Evolutionary conservation across 2,888 invertebrate species (phyloP).

Genomic region (Scrobipalpa atriplicella): DNA sequence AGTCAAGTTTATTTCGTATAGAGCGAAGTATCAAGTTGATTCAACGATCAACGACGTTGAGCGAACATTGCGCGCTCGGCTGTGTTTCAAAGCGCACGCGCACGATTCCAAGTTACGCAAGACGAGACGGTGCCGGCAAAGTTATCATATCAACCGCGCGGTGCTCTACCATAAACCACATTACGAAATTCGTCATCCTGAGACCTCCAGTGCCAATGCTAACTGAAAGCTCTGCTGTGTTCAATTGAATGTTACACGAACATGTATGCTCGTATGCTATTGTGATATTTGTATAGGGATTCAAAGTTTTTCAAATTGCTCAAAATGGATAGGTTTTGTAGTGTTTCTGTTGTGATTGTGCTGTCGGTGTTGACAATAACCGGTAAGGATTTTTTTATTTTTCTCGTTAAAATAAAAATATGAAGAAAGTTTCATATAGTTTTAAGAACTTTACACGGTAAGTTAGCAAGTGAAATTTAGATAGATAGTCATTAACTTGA

Average conservation of each 20-base stretch:
- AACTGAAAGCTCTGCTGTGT: conserved; percentile 54
- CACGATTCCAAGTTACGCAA: conserved; percentile 52
- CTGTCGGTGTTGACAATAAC: conserved; percentile 56
- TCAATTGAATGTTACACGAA: conserved; percentile 43
- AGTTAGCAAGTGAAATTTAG: too few species aligned
- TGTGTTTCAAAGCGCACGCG: conserved; percentile 69
- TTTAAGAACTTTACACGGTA: too few species aligned
- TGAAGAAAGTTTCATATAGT: too few species aligned
- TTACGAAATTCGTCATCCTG: conserved; percentile 65
- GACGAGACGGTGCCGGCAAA: conserved; percentile 46
- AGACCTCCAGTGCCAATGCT: conserved; percentile 68
- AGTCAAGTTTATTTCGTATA: conserved; percentile 8
- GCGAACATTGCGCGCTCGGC: conserved; percentile 66
- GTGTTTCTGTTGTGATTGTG: conserved; percentile 52
- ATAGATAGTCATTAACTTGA: too few species aligned
- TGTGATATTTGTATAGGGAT: conserved; percentile 54
- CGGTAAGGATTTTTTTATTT: conserved; percentile 52
- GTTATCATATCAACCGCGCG: conserved; percentile 48
- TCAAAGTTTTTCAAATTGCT: conserved; percentile 41
- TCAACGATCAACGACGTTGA: conserved; percentile 41
- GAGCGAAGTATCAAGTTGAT: conserved; percentile 20
- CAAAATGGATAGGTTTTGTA: conserved; percentile 55
- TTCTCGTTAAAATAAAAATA: not conserved
- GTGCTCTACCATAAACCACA: conserved; percentile 44
- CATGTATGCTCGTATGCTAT: conserved; percentile 58